phyloP scores from a whole-genome alignment of 2,113 vertebrate genomes.

The Plotosus lineatus region DNA sequence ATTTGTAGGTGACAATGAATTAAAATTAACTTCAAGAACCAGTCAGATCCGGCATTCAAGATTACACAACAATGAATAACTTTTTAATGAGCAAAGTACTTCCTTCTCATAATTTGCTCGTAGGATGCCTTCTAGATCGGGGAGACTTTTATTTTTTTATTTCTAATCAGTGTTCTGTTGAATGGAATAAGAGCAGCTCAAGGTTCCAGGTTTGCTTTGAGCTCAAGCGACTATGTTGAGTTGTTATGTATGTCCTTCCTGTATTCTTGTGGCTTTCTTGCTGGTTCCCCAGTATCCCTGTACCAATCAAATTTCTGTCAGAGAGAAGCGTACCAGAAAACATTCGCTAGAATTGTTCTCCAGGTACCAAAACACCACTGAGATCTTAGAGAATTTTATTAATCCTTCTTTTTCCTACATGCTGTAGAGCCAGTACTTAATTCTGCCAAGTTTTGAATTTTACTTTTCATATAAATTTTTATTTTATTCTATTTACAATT shows the following conservation, averaged over 20 bases:
- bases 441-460: neutral
- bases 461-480: neutral
- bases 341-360: neutral
- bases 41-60: neutral
- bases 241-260: neutral
- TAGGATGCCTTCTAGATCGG: neutral
- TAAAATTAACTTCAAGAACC: neutral
- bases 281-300: neutral
- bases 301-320: neutral
- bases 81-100: neutral
- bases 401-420: neutral
- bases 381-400: neutral
- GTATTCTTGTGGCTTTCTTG: neutral
- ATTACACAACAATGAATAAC: neutral
- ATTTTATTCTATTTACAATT: neutral
- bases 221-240: neutral
- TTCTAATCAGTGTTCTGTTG: neutral
- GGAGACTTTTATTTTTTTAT: neutral
- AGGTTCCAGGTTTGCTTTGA: neutral
- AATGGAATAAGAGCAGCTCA: neutral
- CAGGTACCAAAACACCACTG: neutral
- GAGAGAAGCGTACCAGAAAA: too few relatives aligned
- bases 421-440: neutral
- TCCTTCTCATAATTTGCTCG: neutral
- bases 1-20: neutral